These are phyloP conservation scores for Salvator merianae DNA, from an alignment of 2,113 vertebrate species.

Conservation along the genomic window DNA sequence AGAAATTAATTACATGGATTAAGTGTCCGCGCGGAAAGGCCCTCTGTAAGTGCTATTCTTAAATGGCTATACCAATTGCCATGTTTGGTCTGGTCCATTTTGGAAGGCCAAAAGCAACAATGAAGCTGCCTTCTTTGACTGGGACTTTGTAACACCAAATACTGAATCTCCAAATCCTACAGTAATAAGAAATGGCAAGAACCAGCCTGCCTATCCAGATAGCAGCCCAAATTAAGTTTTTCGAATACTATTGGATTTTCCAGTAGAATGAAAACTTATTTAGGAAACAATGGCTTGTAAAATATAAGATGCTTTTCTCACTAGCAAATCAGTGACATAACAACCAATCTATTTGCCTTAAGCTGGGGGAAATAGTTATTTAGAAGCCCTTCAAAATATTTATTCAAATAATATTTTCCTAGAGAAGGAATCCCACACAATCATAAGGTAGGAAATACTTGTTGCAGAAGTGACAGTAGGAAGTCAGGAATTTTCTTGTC, in stretches of 20 bases:
- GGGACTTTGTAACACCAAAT: background rate
- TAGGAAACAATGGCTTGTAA: too few species aligned
- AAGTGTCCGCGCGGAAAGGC: too few species aligned
- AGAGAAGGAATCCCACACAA: background rate
- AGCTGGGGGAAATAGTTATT: background rate
- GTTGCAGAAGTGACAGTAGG: background rate
- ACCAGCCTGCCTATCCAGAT: background rate
- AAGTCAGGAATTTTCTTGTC: background rate
- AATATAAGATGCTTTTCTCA: too few species aligned
- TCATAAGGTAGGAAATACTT: background rate
- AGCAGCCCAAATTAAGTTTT: background rate
- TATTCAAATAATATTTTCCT: background rate
- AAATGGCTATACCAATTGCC: background rate
- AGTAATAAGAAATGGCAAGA: background rate
- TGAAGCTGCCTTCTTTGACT: background rate
- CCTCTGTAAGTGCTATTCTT: background rate
- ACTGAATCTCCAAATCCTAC: background rate
- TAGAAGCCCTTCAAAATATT: background rate
- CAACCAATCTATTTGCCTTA: background rate
- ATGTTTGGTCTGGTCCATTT: background rate
- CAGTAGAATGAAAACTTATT: too few species aligned
- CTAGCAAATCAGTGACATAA: background rate
- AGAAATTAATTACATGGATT: too few species aligned
- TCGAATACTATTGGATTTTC: too few species aligned
- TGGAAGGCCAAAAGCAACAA: background rate